phyloP scores from a whole-genome alignment of 2,888 invertebrate genomes.

The Sphaeridia pumilis region DNA sequence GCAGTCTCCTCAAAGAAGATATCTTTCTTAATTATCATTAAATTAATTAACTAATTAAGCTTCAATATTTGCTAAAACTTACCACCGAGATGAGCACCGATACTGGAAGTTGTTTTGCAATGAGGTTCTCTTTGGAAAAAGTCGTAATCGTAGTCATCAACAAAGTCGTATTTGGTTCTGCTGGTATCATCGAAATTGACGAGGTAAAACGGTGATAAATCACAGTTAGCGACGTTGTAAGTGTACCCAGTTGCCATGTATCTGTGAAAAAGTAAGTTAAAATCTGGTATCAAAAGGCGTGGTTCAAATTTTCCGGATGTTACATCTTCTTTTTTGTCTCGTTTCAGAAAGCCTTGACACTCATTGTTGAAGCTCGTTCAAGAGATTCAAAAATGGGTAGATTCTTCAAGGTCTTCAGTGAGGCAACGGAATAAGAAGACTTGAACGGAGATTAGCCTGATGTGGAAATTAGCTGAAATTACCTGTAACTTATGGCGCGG shows the following conservation, averaged over 20 bases:
- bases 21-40: too few relatives aligned
- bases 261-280: too few relatives aligned
- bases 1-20: too few relatives aligned
- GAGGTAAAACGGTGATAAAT: slow-evolving; percentile 29
- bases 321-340: too few relatives aligned
- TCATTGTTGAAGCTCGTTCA: too few relatives aligned
- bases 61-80: neutral
- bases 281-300: too few relatives aligned
- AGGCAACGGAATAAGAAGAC: too few relatives aligned
- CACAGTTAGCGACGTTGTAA: slow-evolving; percentile 31
- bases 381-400: too few relatives aligned
- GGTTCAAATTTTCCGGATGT: too few relatives aligned
- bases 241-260: slow-evolving; percentile 21
- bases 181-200: slow-evolving; percentile 15
- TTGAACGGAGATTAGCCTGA: neutral
- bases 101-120: slow-evolving; percentile 29
- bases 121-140: slow-evolving; percentile 34
- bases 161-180: slow-evolving; percentile 22
- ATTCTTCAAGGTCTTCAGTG: too few relatives aligned
- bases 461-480: neutral
- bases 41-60: too few relatives aligned
- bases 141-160: slow-evolving; percentile 35
- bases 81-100: slow-evolving; percentile 24
- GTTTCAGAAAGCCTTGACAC: too few relatives aligned
- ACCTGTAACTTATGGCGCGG: slow-evolving; percentile 29